These are phyloP conservation scores for Orthochromis malagaraziensis DNA, from an alignment of 2,113 vertebrate species.

Conservation along the genomic window DNA sequence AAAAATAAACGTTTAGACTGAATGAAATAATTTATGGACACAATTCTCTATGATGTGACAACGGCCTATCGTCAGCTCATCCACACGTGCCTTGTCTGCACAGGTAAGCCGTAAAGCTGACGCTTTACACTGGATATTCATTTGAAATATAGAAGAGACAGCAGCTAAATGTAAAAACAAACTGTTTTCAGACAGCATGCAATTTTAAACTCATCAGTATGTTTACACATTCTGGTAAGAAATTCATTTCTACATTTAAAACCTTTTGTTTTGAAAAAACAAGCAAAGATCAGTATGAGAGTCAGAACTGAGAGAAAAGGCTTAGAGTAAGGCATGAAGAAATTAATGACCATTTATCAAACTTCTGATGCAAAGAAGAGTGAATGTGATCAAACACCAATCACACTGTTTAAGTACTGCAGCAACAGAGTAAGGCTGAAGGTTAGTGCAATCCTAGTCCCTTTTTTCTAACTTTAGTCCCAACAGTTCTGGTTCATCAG, in stretches of 20 bases:
- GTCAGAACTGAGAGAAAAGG: neutral
- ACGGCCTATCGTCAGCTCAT: neutral
- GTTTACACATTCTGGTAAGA: neutral
- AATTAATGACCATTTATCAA: neutral
- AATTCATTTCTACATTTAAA: neutral
- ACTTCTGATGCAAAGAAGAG: neutral
- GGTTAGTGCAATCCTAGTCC: neutral
- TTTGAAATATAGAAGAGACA: neutral
- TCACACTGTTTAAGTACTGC: neutral
- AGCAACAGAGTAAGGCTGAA: neutral
- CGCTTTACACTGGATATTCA: neutral
- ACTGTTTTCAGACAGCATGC: neutral
- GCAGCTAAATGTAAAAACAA: neutral
- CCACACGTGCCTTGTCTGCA: neutral
- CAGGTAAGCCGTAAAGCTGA: neutral
- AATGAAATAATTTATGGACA: neutral
- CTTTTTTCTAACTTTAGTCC: neutral
- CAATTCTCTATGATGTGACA: neutral
- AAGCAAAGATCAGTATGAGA: neutral
- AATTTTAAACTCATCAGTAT: neutral
- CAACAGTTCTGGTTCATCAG: neutral
- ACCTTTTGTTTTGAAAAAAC: neutral
- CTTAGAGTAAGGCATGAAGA: neutral
- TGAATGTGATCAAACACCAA: neutral
- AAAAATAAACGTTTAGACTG: neutral